Evolutionary conservation across 2,113 vertebrate species (phyloP), one percentile per base, ranked within the genome.

Genomic region (Mesembrinibis cayennensis): DNA sequence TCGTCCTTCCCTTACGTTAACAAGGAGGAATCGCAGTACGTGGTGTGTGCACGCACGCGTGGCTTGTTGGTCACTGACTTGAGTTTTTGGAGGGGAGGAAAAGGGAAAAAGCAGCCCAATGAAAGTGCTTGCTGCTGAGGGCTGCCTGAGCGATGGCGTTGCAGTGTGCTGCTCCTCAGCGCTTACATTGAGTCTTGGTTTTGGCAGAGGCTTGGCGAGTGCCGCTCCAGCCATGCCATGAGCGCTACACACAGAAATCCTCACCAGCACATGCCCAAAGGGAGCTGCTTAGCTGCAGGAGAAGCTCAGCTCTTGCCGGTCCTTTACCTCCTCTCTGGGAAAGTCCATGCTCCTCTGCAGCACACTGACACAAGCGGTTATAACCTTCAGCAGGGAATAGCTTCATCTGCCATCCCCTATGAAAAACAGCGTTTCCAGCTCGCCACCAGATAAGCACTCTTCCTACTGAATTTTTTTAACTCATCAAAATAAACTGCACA

Each of bases 131-230:
- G 11, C 26, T 67, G 74, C 23, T 47, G 45, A 71, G 62, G 23
- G 72, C 34, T 52, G 45, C 49, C 52, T 13, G 2, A 26, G 23
- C 0, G 9, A 36, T 4, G 25, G 18, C 7, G 5, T 1, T 66
- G 44, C 18, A 18, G 34, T 69, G 56, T 17, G n/a, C 53, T 59
- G 56, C 58, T 44, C 50, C 69, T 76, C 38, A 9, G 66, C 1
- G 0, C 26, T 3, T 16, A 40, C 20, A 4, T 0, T 4, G 27
- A 53, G 50, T 25, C 58, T n/a, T 1, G 2, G 7, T 22, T 74
- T 70, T 50, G 71, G 86, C 80, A 81, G 30, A 42, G 34, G 66
- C 12, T 36, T 30, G 34, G 13, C 25, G 27, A 9, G 32, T 7
- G 34, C 29, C 3, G 1, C 42, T 58, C 36, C 78, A 36, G 50